Percentiles rank a stretch among this genome's conserved stretches.
Evolutionary conservation across 2,888 invertebrate species (phyloP).

Genomic region (Globia sparganii): DNA sequence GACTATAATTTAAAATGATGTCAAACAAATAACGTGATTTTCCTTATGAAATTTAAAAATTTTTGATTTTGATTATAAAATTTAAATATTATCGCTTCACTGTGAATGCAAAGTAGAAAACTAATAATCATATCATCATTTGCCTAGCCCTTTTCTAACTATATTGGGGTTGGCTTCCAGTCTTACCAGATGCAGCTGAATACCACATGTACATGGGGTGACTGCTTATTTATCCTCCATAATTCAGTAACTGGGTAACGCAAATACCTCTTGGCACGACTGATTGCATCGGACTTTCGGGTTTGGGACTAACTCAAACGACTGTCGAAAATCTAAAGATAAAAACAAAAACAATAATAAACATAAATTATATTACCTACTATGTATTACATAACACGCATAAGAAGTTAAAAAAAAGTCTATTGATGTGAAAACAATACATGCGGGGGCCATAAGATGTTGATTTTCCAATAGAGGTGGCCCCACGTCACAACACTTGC

Average conservation of each 20-base stretch:
- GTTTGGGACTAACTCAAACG: neutral
- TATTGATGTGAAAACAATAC: conserved; percentile 23
- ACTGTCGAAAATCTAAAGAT: neutral
- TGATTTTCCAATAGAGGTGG: conserved; percentile 52
- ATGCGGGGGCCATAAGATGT: conserved; percentile 23
- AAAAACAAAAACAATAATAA: neutral
- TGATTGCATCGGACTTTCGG: neutral
- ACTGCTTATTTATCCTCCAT: neutral
- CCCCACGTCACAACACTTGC: conserved; percentile 32
- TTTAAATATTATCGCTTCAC: neutral
- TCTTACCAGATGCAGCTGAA: too few species aligned
- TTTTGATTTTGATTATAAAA: too few species aligned
- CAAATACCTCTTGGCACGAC: neutral
- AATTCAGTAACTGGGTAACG: neutral
- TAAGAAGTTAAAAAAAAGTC: neutral
- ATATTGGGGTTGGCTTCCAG: neutral
- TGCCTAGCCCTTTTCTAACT: neutral
- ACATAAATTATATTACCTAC: neutral
- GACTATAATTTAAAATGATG: neutral
- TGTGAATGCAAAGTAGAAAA: neutral
- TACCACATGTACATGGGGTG: neutral
- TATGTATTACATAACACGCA: neutral
- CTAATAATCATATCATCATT: neutral
- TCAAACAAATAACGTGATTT: neutral
- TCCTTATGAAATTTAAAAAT: too few species aligned